A percentile compares a stretch with the other conserved stretches of the same genome.
These are phyloP conservation scores for Mellilla xanthometata DNA, from an alignment of 2,888 invertebrate species.

Conservation along the genomic window DNA sequence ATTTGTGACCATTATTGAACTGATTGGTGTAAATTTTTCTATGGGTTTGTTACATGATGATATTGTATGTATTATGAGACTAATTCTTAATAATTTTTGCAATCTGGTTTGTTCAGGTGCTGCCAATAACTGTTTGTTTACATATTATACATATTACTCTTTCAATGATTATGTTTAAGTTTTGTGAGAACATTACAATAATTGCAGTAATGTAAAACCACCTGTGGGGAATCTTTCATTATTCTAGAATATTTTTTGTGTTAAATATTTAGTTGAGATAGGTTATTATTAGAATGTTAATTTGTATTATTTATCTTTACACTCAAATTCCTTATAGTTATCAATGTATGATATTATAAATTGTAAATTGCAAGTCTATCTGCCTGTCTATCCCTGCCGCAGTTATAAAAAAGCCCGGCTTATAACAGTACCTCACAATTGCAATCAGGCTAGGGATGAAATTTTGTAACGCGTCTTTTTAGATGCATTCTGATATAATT, in stretches of 20 bases:
- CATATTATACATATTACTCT: conserved; percentile 44
- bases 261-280: conserved; percentile 79
- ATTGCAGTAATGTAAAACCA: conserved; percentile 49
- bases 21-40: conserved; percentile 80
- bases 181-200: conserved; percentile 44
- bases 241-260: conserved; percentile 72
- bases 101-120: conserved; percentile 25
- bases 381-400: conserved; percentile 17
- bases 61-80: conserved; percentile 44
- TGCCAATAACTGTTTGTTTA: conserved; percentile 36
- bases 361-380: conserved; percentile 46
- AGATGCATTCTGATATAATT: conserved; percentile 45
- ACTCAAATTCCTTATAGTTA: conserved; percentile 66
- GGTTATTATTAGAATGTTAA: conserved; percentile 73
- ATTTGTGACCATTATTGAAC: conserved; percentile 64
- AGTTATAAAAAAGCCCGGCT: conserved; percentile 11
- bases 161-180: conserved; percentile 28
- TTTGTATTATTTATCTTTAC: conserved; percentile 78
- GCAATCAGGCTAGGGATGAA: conserved; percentile 50
- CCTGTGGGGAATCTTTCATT: conserved; percentile 64
- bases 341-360: conserved; percentile 49
- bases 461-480: conserved; percentile 40
- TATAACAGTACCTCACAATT: conserved; percentile 39
- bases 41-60: conserved; percentile 70
- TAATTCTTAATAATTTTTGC: conserved; percentile 22